Percentiles rank a stretch among this genome's conserved stretches.
Evolutionary conservation across 2,113 vertebrate genomes (phyloP).

Genomic region (Phainopepla nitens): DNA sequence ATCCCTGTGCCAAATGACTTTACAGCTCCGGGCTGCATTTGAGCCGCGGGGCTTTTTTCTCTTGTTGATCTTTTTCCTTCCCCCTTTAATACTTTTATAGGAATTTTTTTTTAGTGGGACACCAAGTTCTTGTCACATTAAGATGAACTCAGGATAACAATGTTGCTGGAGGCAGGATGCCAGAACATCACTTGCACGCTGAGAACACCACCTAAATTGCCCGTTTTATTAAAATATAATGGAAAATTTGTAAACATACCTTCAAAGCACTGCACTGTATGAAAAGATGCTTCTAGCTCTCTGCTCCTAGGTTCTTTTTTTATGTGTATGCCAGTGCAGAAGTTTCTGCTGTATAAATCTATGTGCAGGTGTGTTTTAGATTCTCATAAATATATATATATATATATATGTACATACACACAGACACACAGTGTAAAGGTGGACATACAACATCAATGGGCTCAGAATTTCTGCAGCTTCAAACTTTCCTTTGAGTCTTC

Average conservation of each 20-base stretch:
- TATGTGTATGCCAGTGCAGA: not conserved
- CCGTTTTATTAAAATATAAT: conserved; percentile 9
- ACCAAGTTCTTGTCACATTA: conserved; percentile 31
- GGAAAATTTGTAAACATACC: not conserved
- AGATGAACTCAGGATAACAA: not conserved
- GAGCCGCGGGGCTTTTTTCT: not conserved
- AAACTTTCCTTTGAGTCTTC: not conserved
- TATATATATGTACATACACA: not conserved
- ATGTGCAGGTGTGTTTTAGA: not conserved
- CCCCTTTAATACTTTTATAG: not conserved
- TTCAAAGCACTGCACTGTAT: not conserved
- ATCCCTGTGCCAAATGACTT: not conserved
- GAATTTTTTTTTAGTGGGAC: conserved; percentile 1
- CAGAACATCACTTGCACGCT: not conserved
- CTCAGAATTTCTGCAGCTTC: not conserved
- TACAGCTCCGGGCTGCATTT: not conserved
- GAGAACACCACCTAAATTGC: not conserved
- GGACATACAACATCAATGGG: not conserved
- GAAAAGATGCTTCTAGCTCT: not conserved
- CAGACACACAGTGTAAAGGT: not conserved
- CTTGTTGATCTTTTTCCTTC: not conserved
- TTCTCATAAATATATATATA: not conserved
- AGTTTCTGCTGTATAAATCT: not conserved
- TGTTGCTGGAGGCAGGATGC: not conserved
- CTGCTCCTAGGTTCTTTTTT: not conserved